Evolutionary conservation across 2,888 invertebrate genomes (phyloP), one percentile per base, ranked within the genome.

Genomic region (Idaea dimidiata): DNA sequence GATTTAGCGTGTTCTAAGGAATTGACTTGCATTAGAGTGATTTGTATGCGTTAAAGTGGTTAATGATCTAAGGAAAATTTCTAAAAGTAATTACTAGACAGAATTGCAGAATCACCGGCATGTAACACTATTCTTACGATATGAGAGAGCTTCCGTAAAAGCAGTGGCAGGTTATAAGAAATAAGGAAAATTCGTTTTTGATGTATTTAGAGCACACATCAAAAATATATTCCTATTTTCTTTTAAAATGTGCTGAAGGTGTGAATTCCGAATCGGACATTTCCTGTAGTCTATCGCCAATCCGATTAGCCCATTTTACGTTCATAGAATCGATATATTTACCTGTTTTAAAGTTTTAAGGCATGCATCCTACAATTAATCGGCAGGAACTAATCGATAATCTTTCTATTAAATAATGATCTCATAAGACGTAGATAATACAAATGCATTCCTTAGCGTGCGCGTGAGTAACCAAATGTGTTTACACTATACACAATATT

Each of bases 391-490:
- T 43, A 43, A 43, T 43, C 14, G 43, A 43, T 43, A 14, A 43
- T 43, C 8, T 43, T 8, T 43, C 2, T 6, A 43, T 43, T 43
- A 31, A 8, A 58, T 55, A 58, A 32, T 63, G 63, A 63, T 58
- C 63, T 63, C 63, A 63, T 58, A 60, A 33, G 60, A 57, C 57
- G 61, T 57, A n/a, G n/a, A n/a, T n/a, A 8, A 43, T 10, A 43
- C 8, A 14, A 43, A 3, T 43, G 43, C 17, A 61, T 17, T 57
- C n/a, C 14, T 14, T 1, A 43, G 10, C 31, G n/a, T 17, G 17
- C 8, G 33, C 33, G 31, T 59, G 16, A 53, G 55, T 55, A 59
- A 56, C 43, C n/a, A 14, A 59, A 55, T 17, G 33, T 58, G 32
- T 32, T 16, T 16, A 32, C 10, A 24, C n/a, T 32, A 58, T 32